Conservation (phyloP, 2,888 invertebrate species). For the Nudaria mundana region DNA sequence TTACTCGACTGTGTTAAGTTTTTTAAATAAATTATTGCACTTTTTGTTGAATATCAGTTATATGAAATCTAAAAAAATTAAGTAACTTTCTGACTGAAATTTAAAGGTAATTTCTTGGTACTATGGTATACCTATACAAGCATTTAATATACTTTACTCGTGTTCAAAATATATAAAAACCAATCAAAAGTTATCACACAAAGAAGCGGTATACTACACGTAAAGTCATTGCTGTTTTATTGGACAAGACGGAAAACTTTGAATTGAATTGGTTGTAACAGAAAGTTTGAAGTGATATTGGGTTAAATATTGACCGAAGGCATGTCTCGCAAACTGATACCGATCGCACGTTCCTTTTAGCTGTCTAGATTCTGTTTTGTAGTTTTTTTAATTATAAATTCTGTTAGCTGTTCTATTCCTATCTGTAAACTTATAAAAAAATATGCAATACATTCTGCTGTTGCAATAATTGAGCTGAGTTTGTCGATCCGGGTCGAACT, state of each 20-base stretch:
- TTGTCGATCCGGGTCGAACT: too few relatives aligned
- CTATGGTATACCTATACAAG: neutral
- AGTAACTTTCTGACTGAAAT: too few relatives aligned
- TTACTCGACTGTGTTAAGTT: too few relatives aligned
- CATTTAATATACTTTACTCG: neutral
- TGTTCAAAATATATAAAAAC: conserved; percentile 30
- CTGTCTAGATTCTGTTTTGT: too few relatives aligned
- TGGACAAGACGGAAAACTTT: conserved; percentile 52
- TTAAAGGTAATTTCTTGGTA: neutral
- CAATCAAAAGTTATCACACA: conserved; percentile 64
- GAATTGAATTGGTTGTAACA: conserved; percentile 55
- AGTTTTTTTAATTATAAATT: too few relatives aligned
- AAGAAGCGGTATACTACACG: conserved; percentile 56
- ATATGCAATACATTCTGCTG: too few relatives aligned
- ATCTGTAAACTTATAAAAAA: too few relatives aligned
- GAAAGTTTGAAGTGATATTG: conserved; percentile 46
- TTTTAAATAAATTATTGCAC: too few relatives aligned
- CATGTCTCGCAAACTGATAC: conserved; percentile 29
- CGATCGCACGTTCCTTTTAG: conserved; percentile 24
- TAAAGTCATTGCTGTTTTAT: conserved; percentile 59
- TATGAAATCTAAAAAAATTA: too few relatives aligned
- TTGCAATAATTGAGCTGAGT: too few relatives aligned
- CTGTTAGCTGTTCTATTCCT: too few relatives aligned
- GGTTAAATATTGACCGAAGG: conserved; percentile 47
- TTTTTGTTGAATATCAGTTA: too few relatives aligned